phyloP scores from a whole-genome alignment of 2,113 vertebrate species.

The Sinocyclocheilus rhinocerous region DNA sequence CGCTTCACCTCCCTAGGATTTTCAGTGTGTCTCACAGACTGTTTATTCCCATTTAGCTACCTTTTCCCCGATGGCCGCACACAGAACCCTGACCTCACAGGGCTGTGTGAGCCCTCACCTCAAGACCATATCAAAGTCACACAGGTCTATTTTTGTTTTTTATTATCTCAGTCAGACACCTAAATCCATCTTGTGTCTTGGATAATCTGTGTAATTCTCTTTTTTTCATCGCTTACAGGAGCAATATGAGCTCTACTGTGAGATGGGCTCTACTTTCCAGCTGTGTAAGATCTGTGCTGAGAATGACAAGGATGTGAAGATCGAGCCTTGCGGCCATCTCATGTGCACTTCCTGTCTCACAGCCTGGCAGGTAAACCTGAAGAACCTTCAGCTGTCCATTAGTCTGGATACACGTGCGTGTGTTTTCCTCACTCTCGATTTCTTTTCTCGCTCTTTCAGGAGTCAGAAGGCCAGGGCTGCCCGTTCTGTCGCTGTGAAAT shows the following conservation, averaged over 20 bases:
- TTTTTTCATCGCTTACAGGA: slow-evolving; percentile 77
- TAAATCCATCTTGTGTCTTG: neutral
- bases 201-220: neutral
- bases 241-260: slow-evolving; percentile 98
- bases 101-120: slow-evolving; percentile 95
- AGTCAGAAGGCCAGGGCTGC: slow-evolving; percentile 96
- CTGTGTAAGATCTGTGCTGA: slow-evolving; percentile 98
- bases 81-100: slow-evolving; percentile 96
- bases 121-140: slow-evolving; percentile 99
- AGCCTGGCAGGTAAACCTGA: slow-evolving; percentile 90
- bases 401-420: slow-evolving; percentile 21
- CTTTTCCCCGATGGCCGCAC: slow-evolving; percentile 95
- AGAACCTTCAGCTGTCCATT: neutral
- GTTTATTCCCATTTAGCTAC: slow-evolving; percentile 68
- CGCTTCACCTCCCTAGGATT: neutral
- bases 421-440: neutral
- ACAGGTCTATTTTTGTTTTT: slow-evolving; percentile 78
- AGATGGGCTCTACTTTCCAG: slow-evolving; percentile 99
- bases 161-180: neutral
- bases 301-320: slow-evolving; percentile 99
- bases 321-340: slow-evolving; percentile 96
- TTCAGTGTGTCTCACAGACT: neutral
- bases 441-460: slow-evolving; percentile 69
- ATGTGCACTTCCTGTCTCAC: slow-evolving; percentile 99
- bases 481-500: slow-evolving; percentile 99